These are phyloP conservation scores for Drosophila funebris DNA, from an alignment of 1,140 invertebrate genomes.

Conservation along the genomic window DNA sequence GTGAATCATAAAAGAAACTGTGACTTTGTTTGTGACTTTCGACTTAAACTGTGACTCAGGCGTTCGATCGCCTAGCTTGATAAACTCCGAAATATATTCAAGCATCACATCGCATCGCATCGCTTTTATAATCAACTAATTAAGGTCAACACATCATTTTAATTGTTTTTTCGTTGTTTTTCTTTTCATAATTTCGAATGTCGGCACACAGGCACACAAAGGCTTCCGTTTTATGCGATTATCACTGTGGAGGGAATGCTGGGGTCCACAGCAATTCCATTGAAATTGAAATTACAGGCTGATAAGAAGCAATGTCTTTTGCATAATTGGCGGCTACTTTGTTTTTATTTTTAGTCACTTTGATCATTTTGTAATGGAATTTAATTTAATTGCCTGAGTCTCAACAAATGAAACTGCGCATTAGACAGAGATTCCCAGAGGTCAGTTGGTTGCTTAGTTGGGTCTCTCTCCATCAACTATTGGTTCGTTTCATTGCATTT, in stretches of 20 bases:
- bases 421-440: neutral
- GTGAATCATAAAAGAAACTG: slow-evolving; percentile 31
- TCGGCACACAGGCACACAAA: slow-evolving; percentile 63
- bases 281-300: slow-evolving; percentile 40
- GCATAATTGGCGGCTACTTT: slow-evolving; percentile 79
- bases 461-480: neutral
- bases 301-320: slow-evolving; percentile 63
- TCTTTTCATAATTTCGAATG: slow-evolving; percentile 40
- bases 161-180: slow-evolving; percentile 61
- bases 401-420: slow-evolving; percentile 25
- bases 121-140: slow-evolving; percentile 64
- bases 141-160: slow-evolving; percentile 73
- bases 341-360: slow-evolving; percentile 58
- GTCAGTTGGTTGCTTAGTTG: neutral
- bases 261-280: slow-evolving; percentile 33
- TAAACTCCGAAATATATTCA: neutral
- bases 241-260: slow-evolving; percentile 8
- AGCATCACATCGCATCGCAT: neutral
- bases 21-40: slow-evolving; percentile 23
- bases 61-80: slow-evolving; percentile 2
- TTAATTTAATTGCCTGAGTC: slow-evolving; percentile 29
- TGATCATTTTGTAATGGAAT: slow-evolving; percentile 53
- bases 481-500: neutral
- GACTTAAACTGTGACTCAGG: slow-evolving; percentile 19
- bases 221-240: slow-evolving; percentile 35